These are phyloP conservation scores for Anastatus disparis DNA, from an alignment of 1,140 invertebrate genomes.

Conservation along the genomic window DNA sequence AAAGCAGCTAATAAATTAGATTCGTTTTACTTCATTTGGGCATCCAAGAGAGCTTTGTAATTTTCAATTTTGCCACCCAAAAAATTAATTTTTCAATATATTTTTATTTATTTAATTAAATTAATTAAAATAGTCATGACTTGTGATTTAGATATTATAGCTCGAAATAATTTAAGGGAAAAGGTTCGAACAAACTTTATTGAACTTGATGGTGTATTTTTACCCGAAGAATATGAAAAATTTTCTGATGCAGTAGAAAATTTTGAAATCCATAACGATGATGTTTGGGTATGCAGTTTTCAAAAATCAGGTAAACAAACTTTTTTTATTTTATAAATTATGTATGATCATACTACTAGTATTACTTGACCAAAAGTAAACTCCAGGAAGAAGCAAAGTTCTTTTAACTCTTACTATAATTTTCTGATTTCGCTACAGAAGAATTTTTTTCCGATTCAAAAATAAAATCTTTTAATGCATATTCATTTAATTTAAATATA, in stretches of 20 bases:
- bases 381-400: slow-evolving; percentile 15
- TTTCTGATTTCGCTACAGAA: neutral
- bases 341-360: no score
- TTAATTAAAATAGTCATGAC: no score
- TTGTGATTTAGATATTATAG: neutral
- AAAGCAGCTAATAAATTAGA: no score
- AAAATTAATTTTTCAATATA: no score
- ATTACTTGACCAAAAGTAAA: no score
- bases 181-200: slow-evolving; percentile 9
- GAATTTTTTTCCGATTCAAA: neutral
- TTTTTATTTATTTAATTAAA: no score
- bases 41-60: no score
- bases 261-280: slow-evolving; percentile 64
- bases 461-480: no score
- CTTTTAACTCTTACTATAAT: slow-evolving; percentile 11
- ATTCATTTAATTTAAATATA: no score
- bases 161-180: neutral
- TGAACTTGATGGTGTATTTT: slow-evolving; percentile 40
- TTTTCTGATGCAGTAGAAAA: slow-evolving; percentile 55
- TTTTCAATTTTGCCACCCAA: no score
- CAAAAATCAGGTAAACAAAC: slow-evolving; percentile 61
- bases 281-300: slow-evolving; percentile 64
- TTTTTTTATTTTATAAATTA: slow-evolving; percentile 38
- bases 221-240: slow-evolving; percentile 53
- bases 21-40: no score